A percentile compares a stretch with the other conserved stretches of the same genome.
phyloP scores from a whole-genome alignment of 1,140 invertebrate species.

The Cotesia glomerata region DNA sequence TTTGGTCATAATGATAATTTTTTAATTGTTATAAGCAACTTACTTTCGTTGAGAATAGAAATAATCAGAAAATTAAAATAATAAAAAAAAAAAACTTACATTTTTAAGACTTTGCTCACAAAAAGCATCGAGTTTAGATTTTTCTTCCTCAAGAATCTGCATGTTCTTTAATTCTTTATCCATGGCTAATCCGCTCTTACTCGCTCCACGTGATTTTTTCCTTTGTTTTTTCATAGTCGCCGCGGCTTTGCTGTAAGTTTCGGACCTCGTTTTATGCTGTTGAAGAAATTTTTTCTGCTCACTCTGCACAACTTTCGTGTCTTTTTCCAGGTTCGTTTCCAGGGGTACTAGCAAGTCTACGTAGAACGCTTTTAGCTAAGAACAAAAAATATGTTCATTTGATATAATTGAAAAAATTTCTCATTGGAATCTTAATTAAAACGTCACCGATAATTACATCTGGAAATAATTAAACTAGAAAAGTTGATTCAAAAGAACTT shows the following conservation, averaged over 20 bases:
- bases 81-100: slow-evolving; percentile 67
- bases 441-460: too few species aligned
- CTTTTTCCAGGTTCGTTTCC: slow-evolving; percentile 91
- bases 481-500: too few species aligned
- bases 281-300: slow-evolving; percentile 90
- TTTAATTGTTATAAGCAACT: neutral
- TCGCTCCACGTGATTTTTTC: slow-evolving; percentile 79
- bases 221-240: slow-evolving; percentile 90
- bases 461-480: too few species aligned
- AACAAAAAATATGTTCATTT: slow-evolving; percentile 28
- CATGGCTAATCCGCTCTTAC: slow-evolving; percentile 79
- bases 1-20: neutral
- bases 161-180: slow-evolving; percentile 92
- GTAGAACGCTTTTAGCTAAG: slow-evolving; percentile 90
- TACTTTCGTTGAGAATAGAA: neutral
- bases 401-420: slow-evolving; percentile 24
- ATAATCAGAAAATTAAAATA: neutral
- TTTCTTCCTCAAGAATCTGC: slow-evolving; percentile 89
- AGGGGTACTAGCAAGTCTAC: slow-evolving; percentile 89
- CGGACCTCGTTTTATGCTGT: slow-evolving; percentile 85
- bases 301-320: slow-evolving; percentile 91
- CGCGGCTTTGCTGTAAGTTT: slow-evolving; percentile 87
- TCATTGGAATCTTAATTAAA: too few species aligned
- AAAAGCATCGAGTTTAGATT: slow-evolving; percentile 86
- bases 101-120: slow-evolving; percentile 90